These are phyloP conservation scores for Lycaena phlaeas DNA, from an alignment of 2,888 invertebrate genomes.

Conservation along the genomic window DNA sequence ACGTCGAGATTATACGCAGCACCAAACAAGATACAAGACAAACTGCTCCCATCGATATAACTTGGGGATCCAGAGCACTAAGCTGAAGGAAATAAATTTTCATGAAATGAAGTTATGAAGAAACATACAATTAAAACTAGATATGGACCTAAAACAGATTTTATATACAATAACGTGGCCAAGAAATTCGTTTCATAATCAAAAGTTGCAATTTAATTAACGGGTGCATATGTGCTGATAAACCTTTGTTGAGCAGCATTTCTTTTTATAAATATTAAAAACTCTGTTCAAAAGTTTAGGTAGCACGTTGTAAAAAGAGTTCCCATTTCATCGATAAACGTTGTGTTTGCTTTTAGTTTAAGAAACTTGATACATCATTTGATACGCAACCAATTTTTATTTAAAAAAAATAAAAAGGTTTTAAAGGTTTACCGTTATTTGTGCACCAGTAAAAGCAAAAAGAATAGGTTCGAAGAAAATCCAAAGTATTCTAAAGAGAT, in stretches of 20 bases:
- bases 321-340: too few species aligned
- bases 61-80: constrained; percentile 73
- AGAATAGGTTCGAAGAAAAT: constrained; percentile 90
- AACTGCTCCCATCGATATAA: constrained; percentile 76
- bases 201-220: too few species aligned
- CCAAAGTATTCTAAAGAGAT: constrained; percentile 86
- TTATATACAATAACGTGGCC: too few species aligned
- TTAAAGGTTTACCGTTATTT: constrained; percentile 76
- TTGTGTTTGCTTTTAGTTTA: too few species aligned
- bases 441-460: constrained; percentile 90
- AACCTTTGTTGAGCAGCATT: too few species aligned
- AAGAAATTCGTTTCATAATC: too few species aligned
- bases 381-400: not conserved
- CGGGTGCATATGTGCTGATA: too few species aligned
- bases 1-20: constrained; percentile 74
- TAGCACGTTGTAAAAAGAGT: too few species aligned
- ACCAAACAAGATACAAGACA: constrained; percentile 75
- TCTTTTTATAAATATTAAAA: too few species aligned
- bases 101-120: not conserved
- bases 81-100: constrained; percentile 45
- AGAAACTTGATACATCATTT: not conserved
- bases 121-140: too few species aligned
- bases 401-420: not conserved
- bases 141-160: too few species aligned
- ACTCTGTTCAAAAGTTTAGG: too few species aligned